Percentiles rank a stretch among this genome's conserved stretches.
Evolutionary conservation across 2,888 invertebrate species (phyloP).

Genomic region (Heliconius charithonia): DNA sequence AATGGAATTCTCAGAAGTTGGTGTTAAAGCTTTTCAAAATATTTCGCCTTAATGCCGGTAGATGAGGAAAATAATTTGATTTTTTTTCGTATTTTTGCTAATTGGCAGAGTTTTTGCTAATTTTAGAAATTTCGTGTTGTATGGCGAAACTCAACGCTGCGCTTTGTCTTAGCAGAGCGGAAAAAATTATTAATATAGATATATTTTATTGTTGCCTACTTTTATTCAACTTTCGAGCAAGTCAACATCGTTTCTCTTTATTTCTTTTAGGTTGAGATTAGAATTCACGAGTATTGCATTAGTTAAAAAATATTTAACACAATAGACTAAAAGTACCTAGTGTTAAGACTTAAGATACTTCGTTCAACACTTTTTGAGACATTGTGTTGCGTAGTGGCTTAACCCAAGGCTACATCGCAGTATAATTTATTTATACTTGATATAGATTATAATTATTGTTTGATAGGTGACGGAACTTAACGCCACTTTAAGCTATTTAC

Average conservation of each 20-base stretch:
- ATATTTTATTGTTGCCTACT: no score
- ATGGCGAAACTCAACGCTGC: neutral
- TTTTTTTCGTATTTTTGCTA: neutral
- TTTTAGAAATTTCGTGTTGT: neutral
- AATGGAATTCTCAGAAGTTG: conserved; percentile 30
- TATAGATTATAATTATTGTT: neutral
- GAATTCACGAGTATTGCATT: no score
- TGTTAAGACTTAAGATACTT: neutral
- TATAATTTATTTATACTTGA: neutral
- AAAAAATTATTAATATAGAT: no score
- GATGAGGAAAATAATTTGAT: neutral
- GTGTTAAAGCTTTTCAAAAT: conserved; percentile 32
- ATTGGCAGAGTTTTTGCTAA: neutral
- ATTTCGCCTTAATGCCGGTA: neutral
- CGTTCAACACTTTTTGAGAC: neutral
- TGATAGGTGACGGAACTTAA: neutral
- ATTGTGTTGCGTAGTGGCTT: neutral
- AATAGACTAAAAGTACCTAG: neutral
- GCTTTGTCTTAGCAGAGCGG: neutral
- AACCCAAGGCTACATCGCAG: neutral
- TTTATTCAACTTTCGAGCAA: no score
- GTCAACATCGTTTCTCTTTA: no score
- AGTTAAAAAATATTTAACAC: no score
- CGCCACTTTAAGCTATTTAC: neutral
- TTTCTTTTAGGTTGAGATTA: no score